These are phyloP conservation scores for Lepas anatifera DNA, from an alignment of 2,888 invertebrate species.

Conservation along the genomic window DNA sequence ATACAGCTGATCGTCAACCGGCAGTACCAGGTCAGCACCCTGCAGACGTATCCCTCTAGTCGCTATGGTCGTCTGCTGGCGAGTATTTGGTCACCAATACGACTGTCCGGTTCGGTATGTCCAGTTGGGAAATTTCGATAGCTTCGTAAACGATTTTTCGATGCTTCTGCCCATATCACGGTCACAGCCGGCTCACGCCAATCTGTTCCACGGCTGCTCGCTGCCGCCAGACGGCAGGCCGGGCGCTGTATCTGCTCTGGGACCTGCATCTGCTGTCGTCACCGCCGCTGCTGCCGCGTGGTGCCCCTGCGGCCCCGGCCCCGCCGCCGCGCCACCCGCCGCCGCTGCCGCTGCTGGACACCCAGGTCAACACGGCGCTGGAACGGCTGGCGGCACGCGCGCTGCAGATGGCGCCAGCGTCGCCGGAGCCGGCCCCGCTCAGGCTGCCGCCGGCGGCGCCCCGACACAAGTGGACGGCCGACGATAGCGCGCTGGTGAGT, in stretches of 20 bases:
- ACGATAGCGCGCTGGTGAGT: too few relatives aligned
- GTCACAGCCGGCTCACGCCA: too few relatives aligned
- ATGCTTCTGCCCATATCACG: too few relatives aligned
- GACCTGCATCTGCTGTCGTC: background rate
- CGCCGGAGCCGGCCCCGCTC: background rate
- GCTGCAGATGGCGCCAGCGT: constrained; percentile 10
- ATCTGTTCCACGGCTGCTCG: too few relatives aligned
- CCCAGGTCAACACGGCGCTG: constrained; percentile 9
- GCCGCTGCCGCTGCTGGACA: background rate
- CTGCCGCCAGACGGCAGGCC: background rate
- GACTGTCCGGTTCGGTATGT: too few relatives aligned
- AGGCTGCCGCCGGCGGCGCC: background rate
- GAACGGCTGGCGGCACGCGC: constrained; percentile 3
- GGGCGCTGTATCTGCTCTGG: background rate
- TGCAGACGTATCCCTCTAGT: too few relatives aligned
- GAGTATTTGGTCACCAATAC: background rate
- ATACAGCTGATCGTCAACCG: constrained; percentile 1
- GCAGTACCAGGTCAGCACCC: constrained; percentile 9
- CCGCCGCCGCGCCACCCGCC: background rate
- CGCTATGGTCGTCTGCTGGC: too few relatives aligned
- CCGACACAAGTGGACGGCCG: background rate
- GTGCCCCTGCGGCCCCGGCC: background rate
- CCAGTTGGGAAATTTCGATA: too few relatives aligned
- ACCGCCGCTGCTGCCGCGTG: constrained; percentile 1
- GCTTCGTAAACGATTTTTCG: too few relatives aligned